Conservation (phyloP, 37 sponge, comb jelly and placozoan genomes). For the Theonella swinhoei region DNA sequence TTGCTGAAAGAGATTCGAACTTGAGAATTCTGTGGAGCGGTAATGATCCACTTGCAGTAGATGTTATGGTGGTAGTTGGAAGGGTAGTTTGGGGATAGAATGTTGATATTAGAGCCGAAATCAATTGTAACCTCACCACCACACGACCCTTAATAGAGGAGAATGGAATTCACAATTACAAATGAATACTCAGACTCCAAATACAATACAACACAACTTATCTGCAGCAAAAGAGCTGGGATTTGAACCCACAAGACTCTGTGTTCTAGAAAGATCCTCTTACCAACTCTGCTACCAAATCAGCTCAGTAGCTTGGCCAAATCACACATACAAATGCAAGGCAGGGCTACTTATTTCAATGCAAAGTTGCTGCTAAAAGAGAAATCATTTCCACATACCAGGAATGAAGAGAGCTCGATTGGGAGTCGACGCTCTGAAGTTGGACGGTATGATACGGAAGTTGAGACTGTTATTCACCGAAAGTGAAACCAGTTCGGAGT, state of each 20-base stretch:
- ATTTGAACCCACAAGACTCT: too few species aligned
- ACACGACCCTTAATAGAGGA: slow-evolving; percentile 6
- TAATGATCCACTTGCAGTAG: slow-evolving; percentile 46
- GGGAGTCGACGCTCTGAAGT: slow-evolving; percentile 32
- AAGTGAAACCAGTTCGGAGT: slow-evolving; percentile 4
- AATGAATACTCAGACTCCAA: not conserved
- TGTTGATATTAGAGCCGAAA: not conserved
- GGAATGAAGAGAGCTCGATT: slow-evolving; percentile 50
- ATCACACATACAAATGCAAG: too few species aligned
- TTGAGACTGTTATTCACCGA: slow-evolving; percentile 27
- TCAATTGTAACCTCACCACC: slow-evolving; percentile 5
- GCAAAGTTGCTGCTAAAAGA: too few species aligned
- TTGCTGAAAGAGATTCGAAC: slow-evolving; percentile 18
- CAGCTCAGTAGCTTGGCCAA: too few species aligned
- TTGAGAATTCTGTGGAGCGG: not conserved
- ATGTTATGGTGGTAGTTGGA: slow-evolving; percentile 27
- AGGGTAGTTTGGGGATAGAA: slow-evolving; percentile 40
- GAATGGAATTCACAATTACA: not conserved
- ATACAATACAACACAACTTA: too few species aligned
- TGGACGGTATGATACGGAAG: slow-evolving; percentile 8
- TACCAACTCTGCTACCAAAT: too few species aligned
- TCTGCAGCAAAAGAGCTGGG: too few species aligned
- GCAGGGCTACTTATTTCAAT: too few species aligned
- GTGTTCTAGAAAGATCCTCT: too few species aligned
- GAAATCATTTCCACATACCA: too few species aligned